Conservation (phyloP, 2,888 invertebrate genomes). For the Ceriagrion tenellum region DNA sequence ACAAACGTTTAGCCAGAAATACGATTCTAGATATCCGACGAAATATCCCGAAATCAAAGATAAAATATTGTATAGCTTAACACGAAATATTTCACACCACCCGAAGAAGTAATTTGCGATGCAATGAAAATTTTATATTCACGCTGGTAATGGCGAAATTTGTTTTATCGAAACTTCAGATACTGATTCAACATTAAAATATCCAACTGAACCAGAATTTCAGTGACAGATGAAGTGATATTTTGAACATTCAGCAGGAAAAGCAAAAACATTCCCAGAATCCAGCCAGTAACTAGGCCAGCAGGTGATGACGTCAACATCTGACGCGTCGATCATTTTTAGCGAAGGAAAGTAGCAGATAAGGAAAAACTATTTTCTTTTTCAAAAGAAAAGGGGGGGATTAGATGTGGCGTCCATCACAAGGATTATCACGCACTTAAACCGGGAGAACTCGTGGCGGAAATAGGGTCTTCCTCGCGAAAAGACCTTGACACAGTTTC, state of each 20-base stretch:
- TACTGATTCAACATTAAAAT: too few relatives aligned
- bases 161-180: too few relatives aligned
- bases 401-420: conserved; percentile 24
- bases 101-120: too few relatives aligned
- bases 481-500: conserved; percentile 43
- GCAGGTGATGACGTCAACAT: neutral
- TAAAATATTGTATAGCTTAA: too few relatives aligned
- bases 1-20: too few relatives aligned
- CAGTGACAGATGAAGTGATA: too few relatives aligned
- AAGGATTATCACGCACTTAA: conserved; percentile 35
- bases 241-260: neutral
- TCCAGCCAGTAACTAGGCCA: neutral
- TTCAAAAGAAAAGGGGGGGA: neutral
- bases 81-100: too few relatives aligned
- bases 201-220: too few relatives aligned
- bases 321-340: neutral
- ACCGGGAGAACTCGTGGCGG: neutral
- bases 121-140: too few relatives aligned
- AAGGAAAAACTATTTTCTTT: neutral
- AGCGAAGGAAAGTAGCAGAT: neutral
- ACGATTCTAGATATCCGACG: too few relatives aligned
- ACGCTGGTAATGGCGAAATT: too few relatives aligned
- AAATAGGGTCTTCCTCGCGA: conserved; percentile 7
- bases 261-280: neutral
- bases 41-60: too few relatives aligned